phyloP scores from a whole-genome alignment of 1,140 invertebrate genomes.

The Metopolophium dirhodum region DNA sequence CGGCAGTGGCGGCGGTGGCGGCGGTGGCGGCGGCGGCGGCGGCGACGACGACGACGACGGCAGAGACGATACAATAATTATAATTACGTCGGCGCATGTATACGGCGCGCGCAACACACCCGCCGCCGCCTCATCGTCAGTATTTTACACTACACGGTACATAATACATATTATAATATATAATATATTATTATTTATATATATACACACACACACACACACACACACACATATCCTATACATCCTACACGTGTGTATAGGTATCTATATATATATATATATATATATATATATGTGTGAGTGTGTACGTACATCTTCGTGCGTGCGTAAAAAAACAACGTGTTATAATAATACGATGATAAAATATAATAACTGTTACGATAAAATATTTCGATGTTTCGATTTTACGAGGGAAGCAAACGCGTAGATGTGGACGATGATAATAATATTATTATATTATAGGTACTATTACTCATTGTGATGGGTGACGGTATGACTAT shows the following conservation, averaged over 20 bases:
- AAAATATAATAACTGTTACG: conserved; percentile 22
- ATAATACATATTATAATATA: not conserved
- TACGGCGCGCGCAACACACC: conserved; percentile 40
- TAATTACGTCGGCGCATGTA: conserved; percentile 43
- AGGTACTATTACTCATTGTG: conserved; percentile 5
- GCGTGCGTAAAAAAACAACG: not conserved
- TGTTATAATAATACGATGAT: not conserved
- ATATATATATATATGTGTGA: not conserved
- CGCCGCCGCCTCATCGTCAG: not conserved
- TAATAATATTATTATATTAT: conserved; percentile 14
- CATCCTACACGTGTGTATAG: not conserved
- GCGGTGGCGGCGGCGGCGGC: not conserved
- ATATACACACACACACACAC: not conserved
- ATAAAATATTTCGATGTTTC: conserved; percentile 32
- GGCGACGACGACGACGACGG: conserved; percentile 9
- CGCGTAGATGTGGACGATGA: not conserved
- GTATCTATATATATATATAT: no score
- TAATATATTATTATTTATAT: not conserved
- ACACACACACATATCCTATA: not conserved
- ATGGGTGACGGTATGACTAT: not conserved
- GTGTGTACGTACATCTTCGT: not conserved
- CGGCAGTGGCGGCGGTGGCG: not conserved
- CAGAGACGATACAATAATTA: conserved; percentile 47
- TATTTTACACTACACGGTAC: not conserved
- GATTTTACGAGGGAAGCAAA: conserved; percentile 23